Evolutionary conservation across 2,888 invertebrate species (phyloP), one percentile per base, ranked within the genome.

Genomic region (Leucophenga maculata): DNA sequence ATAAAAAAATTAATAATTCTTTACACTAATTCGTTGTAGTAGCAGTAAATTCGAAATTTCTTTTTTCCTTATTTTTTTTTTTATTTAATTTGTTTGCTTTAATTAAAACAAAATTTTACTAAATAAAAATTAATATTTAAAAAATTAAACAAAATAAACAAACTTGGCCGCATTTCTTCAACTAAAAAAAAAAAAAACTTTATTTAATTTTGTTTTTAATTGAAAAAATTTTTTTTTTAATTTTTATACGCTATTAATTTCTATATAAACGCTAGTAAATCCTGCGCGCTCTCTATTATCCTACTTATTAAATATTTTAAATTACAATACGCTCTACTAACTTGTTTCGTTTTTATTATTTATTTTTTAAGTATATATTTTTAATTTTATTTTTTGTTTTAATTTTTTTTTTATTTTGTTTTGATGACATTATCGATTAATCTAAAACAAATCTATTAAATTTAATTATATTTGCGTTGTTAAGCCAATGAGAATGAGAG

Each of bases 401-500:
- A n/a, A 68, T 69, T 66, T 67, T 74, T 79, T 71, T 78, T 70
- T 71, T 48, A 44, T 22, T 20, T 71, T 54, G 46, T 50, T 67
- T 76, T 77, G 72, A 72, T 72, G 72, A 71, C 69, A 74, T 74
- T 64, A 48, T 70, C 75, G 76, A 75, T 76, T 73, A 76, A 82
- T 77, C 76, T 76, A 78, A 75, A 67, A 39, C 71, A 72, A 77
- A 78, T 76, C 79, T 78, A 79, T 81, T 78, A 75, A 81, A 76
- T 82, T 78, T 82, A 79, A 86, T 82, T 81, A 84, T 80, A 87
- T 86, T 86, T 86, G 85, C 86, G 81, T 82, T 84, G 84, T 84
- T 84, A 85, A 86, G 86, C 86, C 86, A 85, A 86, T 86, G 85
- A 86, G 87, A 86, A 83, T 86, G 86, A 87, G 79, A 80, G 87